Base-by-base conservation (phyloP, 2,888 invertebrate genomes). In the Agonopterix subpropinquella region DNA sequence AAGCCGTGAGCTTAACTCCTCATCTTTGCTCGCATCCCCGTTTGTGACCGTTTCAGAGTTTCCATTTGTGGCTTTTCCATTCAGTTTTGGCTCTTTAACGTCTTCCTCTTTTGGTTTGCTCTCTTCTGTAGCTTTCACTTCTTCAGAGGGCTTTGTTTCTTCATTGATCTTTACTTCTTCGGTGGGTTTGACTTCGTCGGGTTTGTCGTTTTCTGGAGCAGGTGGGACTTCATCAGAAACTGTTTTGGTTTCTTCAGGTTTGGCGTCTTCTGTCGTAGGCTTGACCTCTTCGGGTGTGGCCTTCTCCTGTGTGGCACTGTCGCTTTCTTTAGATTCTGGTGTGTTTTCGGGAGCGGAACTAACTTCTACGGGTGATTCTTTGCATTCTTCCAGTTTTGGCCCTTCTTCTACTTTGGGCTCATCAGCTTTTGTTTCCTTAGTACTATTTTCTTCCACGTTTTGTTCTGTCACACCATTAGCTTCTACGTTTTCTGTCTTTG, bases 21-120 rank as follows among this genome's bases (percentile, higher is more conserved):
- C 77, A 5, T 70, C 68, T 57, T 78, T 77, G 52, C 66, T 74
- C 4, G 73, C 59, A 48, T 82, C 74, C 5, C 86, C 87, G 45
- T 86, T 87, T 51, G 70, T 75, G 2, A 67, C 63, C 4, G 59
- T 54, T 45, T 67, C 65, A 2, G 68, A 49, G 43, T 78, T 71
- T 5, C 85, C 80, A 45, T 86, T 83, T 2, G 75, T 74, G 18
- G 72, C 50, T 56, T 83, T 80, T 1, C 85, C 85, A 50, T 89
- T 89, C 1, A 85, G 11, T 13, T 42, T 39, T n/a, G 39, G 39
- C 39, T 9, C 39, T 39, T 28, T 28, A 5, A 39, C 78, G 53
- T 66, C 66, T 11, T 73, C 74, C 43, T 48, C 62, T 36, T 69
- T 73, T 11, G 53, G 50, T 54, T 66, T 65, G 8, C 47, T 57